Conservation (phyloP, 1,140 invertebrate species). For the Penaeus indicus region DNA sequence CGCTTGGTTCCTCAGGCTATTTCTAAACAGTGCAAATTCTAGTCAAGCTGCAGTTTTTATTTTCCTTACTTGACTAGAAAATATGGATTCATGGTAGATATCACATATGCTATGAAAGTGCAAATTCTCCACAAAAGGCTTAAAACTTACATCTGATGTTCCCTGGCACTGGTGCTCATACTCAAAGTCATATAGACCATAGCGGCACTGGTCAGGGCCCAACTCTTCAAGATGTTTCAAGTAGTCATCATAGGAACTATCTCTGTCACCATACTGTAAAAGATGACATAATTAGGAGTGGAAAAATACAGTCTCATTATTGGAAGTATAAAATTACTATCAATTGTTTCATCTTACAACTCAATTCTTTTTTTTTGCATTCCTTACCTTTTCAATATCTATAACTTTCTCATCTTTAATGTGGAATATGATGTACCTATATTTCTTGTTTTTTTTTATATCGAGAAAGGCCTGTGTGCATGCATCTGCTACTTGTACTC, state of each 20-base stretch:
- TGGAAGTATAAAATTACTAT: too few relatives aligned
- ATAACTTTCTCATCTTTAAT: constrained; percentile 84
- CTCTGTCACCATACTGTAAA: constrained; percentile 75
- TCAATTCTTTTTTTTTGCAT: too few relatives aligned
- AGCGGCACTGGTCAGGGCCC: constrained; percentile 91
- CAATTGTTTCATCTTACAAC: too few relatives aligned
- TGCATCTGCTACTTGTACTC: constrained; percentile 93
- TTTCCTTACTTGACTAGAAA: neutral
- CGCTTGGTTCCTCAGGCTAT: neutral
- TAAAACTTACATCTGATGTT: constrained; percentile 79
- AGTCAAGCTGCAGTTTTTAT: too few relatives aligned
- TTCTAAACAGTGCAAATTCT: constrained; percentile 69
- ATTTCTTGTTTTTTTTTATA: constrained; percentile 97
- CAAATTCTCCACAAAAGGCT: too few relatives aligned
- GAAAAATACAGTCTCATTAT: neutral
- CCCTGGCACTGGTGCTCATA: constrained; percentile 96
- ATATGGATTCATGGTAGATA: neutral
- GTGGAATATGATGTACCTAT: constrained; percentile 95
- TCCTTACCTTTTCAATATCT: constrained; percentile 66
- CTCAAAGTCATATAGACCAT: constrained; percentile 95
- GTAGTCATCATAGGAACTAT: constrained; percentile 90
- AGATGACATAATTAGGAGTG: constrained; percentile 32
- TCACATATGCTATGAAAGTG: too few relatives aligned
- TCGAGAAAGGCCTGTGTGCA: constrained; percentile 96
- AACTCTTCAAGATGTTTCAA: constrained; percentile 90